phyloP scores from a whole-genome alignment of 2,113 vertebrate genomes.

The Tetrax tetrax region DNA sequence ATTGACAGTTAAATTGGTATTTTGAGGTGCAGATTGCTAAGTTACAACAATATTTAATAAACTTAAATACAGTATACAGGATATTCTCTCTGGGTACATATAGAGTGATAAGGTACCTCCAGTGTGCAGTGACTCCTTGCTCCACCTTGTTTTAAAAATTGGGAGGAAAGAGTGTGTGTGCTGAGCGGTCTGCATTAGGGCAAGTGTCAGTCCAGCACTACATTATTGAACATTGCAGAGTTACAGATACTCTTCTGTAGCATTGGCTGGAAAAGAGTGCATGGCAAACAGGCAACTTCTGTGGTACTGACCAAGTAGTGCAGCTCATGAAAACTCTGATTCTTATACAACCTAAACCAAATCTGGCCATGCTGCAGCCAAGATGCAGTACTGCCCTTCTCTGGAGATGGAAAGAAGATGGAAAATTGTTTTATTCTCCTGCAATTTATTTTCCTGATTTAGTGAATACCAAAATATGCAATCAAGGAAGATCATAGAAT shows the following conservation, averaged over 20 bases:
- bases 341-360: background rate
- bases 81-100: background rate
- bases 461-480: background rate
- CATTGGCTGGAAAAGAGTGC: background rate
- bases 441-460: background rate
- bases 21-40: background rate
- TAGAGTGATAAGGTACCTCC: background rate
- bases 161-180: background rate
- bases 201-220: background rate
- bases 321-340: background rate
- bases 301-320: background rate
- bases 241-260: background rate
- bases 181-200: background rate
- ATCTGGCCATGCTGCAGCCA: background rate
- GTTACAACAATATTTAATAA: background rate
- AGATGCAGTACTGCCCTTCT: background rate
- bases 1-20: background rate
- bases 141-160: background rate
- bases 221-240: background rate
- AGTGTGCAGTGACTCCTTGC: background rate
- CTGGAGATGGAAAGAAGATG: background rate
- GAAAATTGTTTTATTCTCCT: background rate
- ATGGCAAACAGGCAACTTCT: background rate
- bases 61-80: background rate
- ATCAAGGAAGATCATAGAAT: background rate